phyloP scores from a whole-genome alignment of 2,113 vertebrate genomes.

The Boulengeromyrus knoepffleri region DNA sequence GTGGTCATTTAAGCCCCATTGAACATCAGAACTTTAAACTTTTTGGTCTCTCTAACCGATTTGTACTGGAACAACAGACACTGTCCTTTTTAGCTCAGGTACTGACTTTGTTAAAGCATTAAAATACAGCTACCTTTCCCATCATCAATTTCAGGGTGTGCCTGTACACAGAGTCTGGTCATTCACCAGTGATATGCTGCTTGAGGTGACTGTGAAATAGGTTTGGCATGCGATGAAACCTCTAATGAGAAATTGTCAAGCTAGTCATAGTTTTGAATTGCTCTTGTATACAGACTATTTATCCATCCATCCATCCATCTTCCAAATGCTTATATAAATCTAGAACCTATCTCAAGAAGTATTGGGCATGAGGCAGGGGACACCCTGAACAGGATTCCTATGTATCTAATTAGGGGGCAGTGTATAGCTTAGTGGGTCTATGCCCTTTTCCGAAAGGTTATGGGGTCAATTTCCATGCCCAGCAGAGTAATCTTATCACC shows the following conservation, averaged over 20 bases:
- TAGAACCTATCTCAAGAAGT: neutral
- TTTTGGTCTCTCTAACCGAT: neutral
- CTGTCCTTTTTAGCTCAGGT: neutral
- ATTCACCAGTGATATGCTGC: neutral
- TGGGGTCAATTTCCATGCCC: neutral
- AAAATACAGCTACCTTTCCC: neutral
- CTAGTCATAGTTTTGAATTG: neutral
- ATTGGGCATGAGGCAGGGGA: neutral
- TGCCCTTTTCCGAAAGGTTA: neutral
- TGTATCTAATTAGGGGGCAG: neutral
- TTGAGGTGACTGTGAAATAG: neutral
- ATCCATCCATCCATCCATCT: neutral
- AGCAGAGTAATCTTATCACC: neutral
- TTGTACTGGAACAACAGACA: neutral
- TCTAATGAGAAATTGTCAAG: neutral
- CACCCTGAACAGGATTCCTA: neutral
- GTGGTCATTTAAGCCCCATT: neutral
- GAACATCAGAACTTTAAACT: neutral
- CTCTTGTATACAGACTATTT: neutral
- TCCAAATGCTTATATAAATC: neutral
- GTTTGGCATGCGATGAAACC: neutral
- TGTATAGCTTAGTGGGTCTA: neutral
- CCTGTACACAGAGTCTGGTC: neutral
- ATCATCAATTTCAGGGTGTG: neutral
- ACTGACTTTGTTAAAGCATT: neutral